phyloP scores from a whole-genome alignment of 1,140 invertebrate genomes.

The silkworm (Bombyx mori) region ASM3026992v2 NC_085116.1:4003001-4003500 shows the following conservation, averaged over 20 bases:
- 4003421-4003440: slow-evolving; percentile 22
- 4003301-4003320: slow-evolving; percentile 27
- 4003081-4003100: slow-evolving; percentile 24
- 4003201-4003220: slow-evolving; percentile 25
- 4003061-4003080: slow-evolving; percentile 39
- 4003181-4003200: slow-evolving; percentile 28
- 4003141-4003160: slow-evolving; percentile 48
- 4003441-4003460: slow-evolving; percentile 21
- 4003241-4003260: slow-evolving; percentile 32
- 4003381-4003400: slow-evolving; percentile 27
- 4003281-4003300: slow-evolving; percentile 19
- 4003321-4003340: slow-evolving; percentile 27
- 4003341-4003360: slow-evolving; percentile 18
- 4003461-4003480: slow-evolving; percentile 15
- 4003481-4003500: slow-evolving; percentile 24
- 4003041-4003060: slow-evolving; percentile 17
- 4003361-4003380: slow-evolving; percentile 25
- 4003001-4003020: slow-evolving; percentile 26
- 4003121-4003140: slow-evolving; percentile 32
- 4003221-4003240: slow-evolving; percentile 29
- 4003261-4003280: slow-evolving; percentile 21
- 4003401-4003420: slow-evolving; percentile 19
- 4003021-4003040: slow-evolving; percentile 24
- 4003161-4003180: slow-evolving; percentile 47
- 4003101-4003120: slow-evolving; percentile 13